These are phyloP conservation scores for Spodoptera picta DNA, from an alignment of 2,888 invertebrate genomes.

Conservation along the genomic window DNA sequence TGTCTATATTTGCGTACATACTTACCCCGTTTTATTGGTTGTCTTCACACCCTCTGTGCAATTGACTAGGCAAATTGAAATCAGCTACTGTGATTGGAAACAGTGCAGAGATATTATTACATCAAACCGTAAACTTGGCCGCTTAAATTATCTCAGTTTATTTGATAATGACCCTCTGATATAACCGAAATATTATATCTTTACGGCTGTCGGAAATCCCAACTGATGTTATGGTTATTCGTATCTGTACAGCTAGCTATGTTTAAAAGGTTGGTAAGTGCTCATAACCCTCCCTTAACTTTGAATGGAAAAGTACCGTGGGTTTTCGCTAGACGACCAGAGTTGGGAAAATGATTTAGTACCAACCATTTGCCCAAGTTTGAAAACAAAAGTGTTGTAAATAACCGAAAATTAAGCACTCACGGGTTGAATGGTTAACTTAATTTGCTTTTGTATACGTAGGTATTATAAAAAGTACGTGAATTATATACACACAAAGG, in stretches of 20 bases:
- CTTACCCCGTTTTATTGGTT: too few species aligned
- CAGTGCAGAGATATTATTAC: too few species aligned
- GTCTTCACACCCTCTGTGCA: too few species aligned
- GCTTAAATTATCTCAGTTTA: conserved; percentile 23
- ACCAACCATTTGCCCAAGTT: conserved; percentile 35
- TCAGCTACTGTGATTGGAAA: too few species aligned
- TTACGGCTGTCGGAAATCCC: conserved; percentile 42
- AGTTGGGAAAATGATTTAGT: conserved; percentile 35
- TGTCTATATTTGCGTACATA: too few species aligned
- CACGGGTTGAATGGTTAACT: conserved; percentile 1
- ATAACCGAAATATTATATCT: conserved; percentile 38
- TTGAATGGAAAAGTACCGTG: conserved; percentile 39
- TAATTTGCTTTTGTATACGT: too few species aligned
- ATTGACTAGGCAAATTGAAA: too few species aligned
- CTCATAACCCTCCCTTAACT: conserved; percentile 41
- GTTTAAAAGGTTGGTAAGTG: conserved; percentile 36
- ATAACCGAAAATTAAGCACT: conserved; percentile 5
- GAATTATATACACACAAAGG: too few species aligned
- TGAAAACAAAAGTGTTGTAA: conserved; percentile 7
- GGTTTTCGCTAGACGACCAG: conserved; percentile 36
- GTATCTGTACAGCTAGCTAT: conserved; percentile 10
- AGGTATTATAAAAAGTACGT: too few species aligned
- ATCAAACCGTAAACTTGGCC: conserved; percentile 4
- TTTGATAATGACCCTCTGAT: conserved; percentile 32
- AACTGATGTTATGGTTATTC: conserved; percentile 34